Conservation (phyloP, 1,140 invertebrate genomes). For the Drosophila tropicalis region DNA sequence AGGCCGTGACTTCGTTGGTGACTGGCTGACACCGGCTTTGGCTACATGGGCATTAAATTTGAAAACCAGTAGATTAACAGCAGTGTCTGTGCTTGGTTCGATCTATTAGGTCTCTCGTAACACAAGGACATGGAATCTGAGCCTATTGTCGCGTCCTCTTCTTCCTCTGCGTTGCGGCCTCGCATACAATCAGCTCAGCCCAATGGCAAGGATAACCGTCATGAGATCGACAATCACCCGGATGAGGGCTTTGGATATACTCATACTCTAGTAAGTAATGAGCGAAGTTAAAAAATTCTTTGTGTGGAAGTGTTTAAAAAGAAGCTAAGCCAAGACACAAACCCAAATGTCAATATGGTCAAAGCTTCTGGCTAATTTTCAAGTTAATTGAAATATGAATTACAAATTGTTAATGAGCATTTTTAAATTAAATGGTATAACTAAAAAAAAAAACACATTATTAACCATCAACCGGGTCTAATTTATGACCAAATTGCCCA, state of each 20-base stretch:
- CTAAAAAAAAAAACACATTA: neutral
- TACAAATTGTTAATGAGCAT: too few relatives aligned
- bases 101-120: neutral
- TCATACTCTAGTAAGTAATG: slow-evolving; percentile 36
- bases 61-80: neutral
- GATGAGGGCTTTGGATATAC: slow-evolving; percentile 43
- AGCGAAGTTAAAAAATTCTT: neutral
- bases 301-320: neutral
- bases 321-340: neutral
- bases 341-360: neutral
- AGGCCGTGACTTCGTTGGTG: neutral
- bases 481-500: neutral
- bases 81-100: slow-evolving; percentile 9
- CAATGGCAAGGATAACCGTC: slow-evolving; percentile 31
- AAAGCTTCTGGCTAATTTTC: neutral
- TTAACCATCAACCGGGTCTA: neutral
- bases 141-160: slow-evolving; percentile 31
- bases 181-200: slow-evolving; percentile 28
- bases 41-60: neutral
- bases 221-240: neutral
- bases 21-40: neutral
- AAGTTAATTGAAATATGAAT: too few relatives aligned
- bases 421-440: neutral
- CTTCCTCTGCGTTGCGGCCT: slow-evolving; percentile 25
- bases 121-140: slow-evolving; percentile 20